Percentiles rank a stretch among this genome's conserved stretches.
Evolutionary conservation across 2,888 invertebrate species (phyloP).

Genomic region (Eledona agricola): DNA sequence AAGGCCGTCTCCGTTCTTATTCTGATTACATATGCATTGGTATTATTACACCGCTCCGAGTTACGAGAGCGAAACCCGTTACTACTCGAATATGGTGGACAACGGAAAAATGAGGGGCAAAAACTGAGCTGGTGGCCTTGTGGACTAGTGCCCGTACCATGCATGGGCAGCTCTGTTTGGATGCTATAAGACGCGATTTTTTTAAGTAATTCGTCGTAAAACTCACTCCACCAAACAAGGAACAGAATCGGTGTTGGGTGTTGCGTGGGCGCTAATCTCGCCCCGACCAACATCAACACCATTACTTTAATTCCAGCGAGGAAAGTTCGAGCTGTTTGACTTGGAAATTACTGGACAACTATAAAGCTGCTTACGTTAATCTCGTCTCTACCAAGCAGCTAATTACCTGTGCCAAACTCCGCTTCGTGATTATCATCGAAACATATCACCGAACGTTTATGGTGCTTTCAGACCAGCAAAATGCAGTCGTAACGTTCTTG

Average conservation of each 20-base stretch:
- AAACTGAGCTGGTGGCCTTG: slow-evolving; percentile 34
- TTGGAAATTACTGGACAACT: slow-evolving; percentile 20
- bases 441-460: too few species aligned
- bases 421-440: too few species aligned
- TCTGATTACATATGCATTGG: slow-evolving; percentile 35
- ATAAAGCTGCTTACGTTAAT: slow-evolving; percentile 28
- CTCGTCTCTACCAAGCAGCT: slow-evolving; percentile 19
- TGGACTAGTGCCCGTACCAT: slow-evolving; percentile 17
- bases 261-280: slow-evolving; percentile 24
- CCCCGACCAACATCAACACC: slow-evolving; percentile 19
- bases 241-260: slow-evolving; percentile 13
- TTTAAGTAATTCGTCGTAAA: not conserved
- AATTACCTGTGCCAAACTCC: slow-evolving; percentile 16
- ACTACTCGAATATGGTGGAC: slow-evolving; percentile 21
- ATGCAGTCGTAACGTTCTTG: too few species aligned
- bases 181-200: not conserved
- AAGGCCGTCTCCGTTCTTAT: slow-evolving; percentile 39
- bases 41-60: slow-evolving; percentile 28
- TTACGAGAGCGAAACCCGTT: slow-evolving; percentile 35
- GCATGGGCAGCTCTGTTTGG: slow-evolving; percentile 6
- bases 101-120: slow-evolving; percentile 28
- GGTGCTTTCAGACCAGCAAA: too few species aligned
- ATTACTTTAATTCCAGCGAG: slow-evolving; percentile 21
- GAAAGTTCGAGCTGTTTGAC: slow-evolving; percentile 22
- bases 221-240: not conserved